Base-by-base conservation (phyloP, 2,113 vertebrate species). In the Haemorhous mexicanus region DNA sequence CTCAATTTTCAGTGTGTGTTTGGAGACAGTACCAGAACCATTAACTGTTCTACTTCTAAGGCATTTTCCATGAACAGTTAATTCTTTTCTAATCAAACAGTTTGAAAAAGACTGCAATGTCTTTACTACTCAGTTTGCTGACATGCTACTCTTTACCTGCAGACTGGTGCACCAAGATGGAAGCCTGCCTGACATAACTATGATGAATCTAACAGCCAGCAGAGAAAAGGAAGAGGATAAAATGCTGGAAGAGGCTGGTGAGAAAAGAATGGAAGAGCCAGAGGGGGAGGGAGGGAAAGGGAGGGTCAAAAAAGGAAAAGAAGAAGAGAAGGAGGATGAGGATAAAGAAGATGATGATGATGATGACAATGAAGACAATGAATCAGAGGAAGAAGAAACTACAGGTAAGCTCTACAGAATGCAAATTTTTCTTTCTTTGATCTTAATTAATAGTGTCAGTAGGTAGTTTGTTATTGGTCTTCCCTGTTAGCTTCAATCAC, bases 121-220 rank as follows among this genome's bases (percentile, higher is more conserved):
- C 49, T 56, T 30, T 77, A 46, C 77, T 85, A 33, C 56, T 89
- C 47, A 50, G 35, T 69, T 72, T 84, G 33, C 91, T 98, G 73
- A 98, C 69, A 55, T 46, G 23, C 59, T 89, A 5, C 82, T 94
- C 28, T 97, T 95, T 97, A 64, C 93, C 92, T 72, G 96, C 98
- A 99, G 99, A 96, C 95, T 99, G 94, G 99, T 98, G 28, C 98
- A 99, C 91, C 99, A 98, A 24, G 99, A 99, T 27, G 99, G 98
- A 69, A 99, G 99, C 94, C 98, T 99, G 80, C 99, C 99, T 4
- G 99, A 99, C 96, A 97, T 99, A 74, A 98, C 99, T 93, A 98
- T 99, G 98, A 98, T 99, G 97, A 99, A 98, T 76, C 97, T 98
- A 84, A 98, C 98, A 53, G 90, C 98, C 24, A 98, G 97, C 90